Conservation (phyloP, 2,113 vertebrate species). For the Probosciger aterrimus region DNA sequence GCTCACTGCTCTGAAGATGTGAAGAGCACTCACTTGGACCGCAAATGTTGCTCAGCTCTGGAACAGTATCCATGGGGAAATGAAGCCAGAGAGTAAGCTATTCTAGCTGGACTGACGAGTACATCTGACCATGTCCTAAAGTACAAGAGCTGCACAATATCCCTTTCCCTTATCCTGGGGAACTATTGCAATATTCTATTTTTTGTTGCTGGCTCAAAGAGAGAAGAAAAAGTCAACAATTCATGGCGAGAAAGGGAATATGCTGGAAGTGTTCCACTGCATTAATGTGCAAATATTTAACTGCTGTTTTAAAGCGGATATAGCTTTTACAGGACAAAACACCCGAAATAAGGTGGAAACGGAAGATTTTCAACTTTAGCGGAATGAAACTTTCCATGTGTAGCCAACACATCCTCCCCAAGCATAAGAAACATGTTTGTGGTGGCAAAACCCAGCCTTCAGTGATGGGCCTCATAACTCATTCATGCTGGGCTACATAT, state of each 20-base stretch:
- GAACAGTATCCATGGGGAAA: background rate
- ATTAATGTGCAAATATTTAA: background rate
- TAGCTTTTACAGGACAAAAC: background rate
- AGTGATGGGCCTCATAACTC: background rate
- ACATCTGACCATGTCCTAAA: background rate
- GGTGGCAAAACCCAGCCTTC: background rate
- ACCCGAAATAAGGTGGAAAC: background rate
- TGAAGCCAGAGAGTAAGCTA: background rate
- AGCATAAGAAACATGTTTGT: background rate
- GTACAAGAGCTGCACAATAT: background rate
- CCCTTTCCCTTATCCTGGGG: background rate
- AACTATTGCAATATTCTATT: background rate
- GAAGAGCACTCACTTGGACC: background rate
- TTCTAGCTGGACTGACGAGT: background rate
- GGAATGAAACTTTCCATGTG: background rate
- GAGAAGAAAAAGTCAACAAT: background rate
- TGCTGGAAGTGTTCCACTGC: background rate
- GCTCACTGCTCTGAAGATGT: background rate
- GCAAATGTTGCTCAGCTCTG: background rate
- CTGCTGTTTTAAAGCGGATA: background rate
- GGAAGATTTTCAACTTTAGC: background rate
- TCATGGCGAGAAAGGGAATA: background rate
- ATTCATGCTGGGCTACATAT: background rate
- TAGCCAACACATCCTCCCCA: background rate
- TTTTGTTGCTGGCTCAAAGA: background rate